Evolutionary conservation across 2,113 vertebrate genomes (phyloP).

Genomic region (Siniperca knerii): DNA sequence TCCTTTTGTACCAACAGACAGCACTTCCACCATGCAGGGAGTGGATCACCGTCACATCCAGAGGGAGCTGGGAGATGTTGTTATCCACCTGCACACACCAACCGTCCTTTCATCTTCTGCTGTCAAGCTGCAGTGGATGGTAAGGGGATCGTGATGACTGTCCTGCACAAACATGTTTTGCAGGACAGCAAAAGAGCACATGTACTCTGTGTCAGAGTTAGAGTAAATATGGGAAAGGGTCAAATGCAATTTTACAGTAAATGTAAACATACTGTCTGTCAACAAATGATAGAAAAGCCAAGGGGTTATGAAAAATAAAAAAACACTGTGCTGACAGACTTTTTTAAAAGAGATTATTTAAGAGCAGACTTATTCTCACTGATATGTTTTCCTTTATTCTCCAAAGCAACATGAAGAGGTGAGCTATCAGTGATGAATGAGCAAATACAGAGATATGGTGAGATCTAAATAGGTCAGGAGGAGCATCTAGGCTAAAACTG

Average conservation of each 20-base stretch:
- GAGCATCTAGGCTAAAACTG: neutral
- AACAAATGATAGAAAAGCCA: conserved; percentile 17
- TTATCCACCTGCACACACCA: conserved; percentile 94
- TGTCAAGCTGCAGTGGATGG: conserved; percentile 97
- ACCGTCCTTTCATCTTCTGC: conserved; percentile 95
- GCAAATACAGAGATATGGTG: conserved; percentile 15
- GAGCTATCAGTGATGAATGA: neutral
- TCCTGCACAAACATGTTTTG: neutral
- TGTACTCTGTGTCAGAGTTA: neutral
- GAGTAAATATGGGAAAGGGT: conserved; percentile 19
- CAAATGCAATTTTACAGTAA: conserved; percentile 1
- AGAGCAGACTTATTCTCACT: neutral
- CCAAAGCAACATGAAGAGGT: conserved; percentile 2
- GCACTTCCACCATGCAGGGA: conserved; percentile 93
- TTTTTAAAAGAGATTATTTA: conserved; percentile 8
- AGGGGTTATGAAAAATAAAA: neutral
- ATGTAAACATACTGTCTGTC: conserved; percentile 7
- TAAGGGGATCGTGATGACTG: conserved; percentile 76
- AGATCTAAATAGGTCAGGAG: conserved; percentile 34
- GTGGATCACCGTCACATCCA: conserved; percentile 98
- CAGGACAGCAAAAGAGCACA: too few species aligned
- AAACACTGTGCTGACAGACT: neutral
- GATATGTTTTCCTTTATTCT: conserved; percentile 17
- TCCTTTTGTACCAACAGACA: conserved; percentile 74
- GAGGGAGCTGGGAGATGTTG: conserved; percentile 93